Conservation (phyloP, 2,113 vertebrate species). For the Lycaon pictus region DNA sequence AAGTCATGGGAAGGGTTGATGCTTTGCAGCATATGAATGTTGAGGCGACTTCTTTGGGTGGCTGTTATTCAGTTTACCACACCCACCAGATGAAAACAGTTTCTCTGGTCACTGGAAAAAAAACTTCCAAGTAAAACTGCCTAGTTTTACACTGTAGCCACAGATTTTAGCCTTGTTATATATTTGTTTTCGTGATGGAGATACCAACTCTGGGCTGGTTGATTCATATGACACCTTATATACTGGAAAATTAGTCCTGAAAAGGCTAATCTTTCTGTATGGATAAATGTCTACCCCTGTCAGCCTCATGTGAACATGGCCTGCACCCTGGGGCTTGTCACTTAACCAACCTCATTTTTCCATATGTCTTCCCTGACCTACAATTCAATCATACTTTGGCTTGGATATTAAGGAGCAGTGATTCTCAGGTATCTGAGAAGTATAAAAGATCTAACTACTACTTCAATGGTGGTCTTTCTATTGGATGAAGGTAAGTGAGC, state of each 20-base stretch:
- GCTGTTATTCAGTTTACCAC: background rate
- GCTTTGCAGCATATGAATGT: background rate
- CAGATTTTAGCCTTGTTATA: background rate
- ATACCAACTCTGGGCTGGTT: background rate
- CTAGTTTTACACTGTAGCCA: background rate
- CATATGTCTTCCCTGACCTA: background rate
- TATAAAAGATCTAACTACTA: background rate
- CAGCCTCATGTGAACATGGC: background rate
- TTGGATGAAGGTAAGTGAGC: background rate
- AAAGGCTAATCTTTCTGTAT: background rate
- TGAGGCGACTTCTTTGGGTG: background rate
- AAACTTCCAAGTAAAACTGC: background rate
- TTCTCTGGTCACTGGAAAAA: background rate
- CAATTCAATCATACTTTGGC: background rate
- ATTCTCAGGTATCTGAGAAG: background rate
- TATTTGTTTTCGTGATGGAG: background rate
- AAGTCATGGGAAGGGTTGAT: background rate
- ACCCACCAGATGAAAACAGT: background rate
- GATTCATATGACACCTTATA: background rate
- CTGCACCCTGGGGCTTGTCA: background rate
- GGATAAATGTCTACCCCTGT: background rate
- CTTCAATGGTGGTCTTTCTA: background rate
- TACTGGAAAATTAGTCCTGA: background rate
- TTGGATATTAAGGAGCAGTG: background rate
- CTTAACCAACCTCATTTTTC: background rate